These are phyloP conservation scores for Latrodectus elegans DNA, from an alignment of 2,888 invertebrate genomes.

Conservation along the genomic window DNA sequence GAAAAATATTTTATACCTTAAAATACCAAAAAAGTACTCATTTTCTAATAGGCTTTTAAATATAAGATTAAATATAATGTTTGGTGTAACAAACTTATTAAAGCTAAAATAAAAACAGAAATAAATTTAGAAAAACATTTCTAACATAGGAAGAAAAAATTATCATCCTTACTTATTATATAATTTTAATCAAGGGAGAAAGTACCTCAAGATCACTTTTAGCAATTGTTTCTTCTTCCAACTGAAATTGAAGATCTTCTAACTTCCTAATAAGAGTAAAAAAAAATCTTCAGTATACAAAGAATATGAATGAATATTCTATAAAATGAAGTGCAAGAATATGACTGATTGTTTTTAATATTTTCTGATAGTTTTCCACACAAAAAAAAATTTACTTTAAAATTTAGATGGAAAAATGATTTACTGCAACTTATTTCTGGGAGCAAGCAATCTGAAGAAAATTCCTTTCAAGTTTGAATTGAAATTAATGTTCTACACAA, in stretches of 20 bases:
- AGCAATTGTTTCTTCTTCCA: constrained; percentile 92
- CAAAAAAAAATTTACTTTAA: neutral
- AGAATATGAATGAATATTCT: neutral
- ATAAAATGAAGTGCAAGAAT: no score
- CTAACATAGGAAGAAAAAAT: neutral
- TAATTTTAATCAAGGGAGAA: neutral
- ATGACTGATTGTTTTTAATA: neutral
- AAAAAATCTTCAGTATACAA: neutral
- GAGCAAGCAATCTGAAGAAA: no score
- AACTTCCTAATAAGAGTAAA: constrained; percentile 79
- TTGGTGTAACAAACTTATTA: no score
- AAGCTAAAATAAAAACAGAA: no score
- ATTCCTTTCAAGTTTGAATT: no score
- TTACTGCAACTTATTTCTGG: no score
- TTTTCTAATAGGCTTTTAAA: no score
- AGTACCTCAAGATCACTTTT: constrained; percentile 86
- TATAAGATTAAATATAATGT: no score
- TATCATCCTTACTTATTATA: neutral
- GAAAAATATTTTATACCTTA: no score
- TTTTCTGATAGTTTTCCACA: neutral
- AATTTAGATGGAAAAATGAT: neutral
- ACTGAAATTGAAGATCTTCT: constrained; percentile 91
- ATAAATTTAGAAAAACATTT: no score
- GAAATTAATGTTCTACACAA: no score
- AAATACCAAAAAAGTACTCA: no score